Conservation (phyloP, 1,140 invertebrate genomes). For the Colletes gigas region DNA sequence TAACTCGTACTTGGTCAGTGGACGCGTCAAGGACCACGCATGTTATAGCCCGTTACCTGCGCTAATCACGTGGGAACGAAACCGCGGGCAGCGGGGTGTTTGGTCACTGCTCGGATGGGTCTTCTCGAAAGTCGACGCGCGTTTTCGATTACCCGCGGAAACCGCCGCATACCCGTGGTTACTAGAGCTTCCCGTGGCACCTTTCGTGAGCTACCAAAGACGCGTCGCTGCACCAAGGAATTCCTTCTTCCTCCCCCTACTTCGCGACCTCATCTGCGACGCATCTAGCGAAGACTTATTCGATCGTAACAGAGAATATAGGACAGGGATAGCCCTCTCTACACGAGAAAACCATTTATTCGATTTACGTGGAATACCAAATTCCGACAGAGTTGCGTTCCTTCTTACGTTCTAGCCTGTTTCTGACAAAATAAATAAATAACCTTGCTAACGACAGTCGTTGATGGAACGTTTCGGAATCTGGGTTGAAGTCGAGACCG, state of each 20-base stretch:
- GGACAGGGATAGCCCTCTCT: too few relatives aligned
- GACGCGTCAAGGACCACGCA: neutral
- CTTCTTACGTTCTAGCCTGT: too few relatives aligned
- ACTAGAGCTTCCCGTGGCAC: slow-evolving; percentile 24
- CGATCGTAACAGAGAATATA: too few relatives aligned
- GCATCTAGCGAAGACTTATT: too few relatives aligned
- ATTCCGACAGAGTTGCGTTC: too few relatives aligned
- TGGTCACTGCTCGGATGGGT: slow-evolving; percentile 12
- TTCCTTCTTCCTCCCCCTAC: neutral
- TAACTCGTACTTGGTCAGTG: too few relatives aligned
- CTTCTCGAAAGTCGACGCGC: slow-evolving; percentile 31
- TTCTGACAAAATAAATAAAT: too few relatives aligned
- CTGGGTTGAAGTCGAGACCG: too few relatives aligned
- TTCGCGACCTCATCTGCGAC: neutral
- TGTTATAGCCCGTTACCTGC: neutral
- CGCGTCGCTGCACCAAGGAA: neutral
- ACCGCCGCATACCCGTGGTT: slow-evolving; percentile 26
- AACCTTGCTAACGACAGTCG: too few relatives aligned
- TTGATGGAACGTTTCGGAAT: too few relatives aligned
- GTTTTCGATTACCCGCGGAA: slow-evolving; percentile 41
- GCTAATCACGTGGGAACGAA: slow-evolving; percentile 19
- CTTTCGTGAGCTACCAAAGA: slow-evolving; percentile 9
- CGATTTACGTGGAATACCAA: too few relatives aligned
- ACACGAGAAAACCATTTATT: too few relatives aligned
- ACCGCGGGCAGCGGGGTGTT: neutral